Percentiles rank a stretch among this genome's conserved stretches.
phyloP scores from a whole-genome alignment of 2,888 invertebrate genomes.

The Lepidonotus clava region DNA sequence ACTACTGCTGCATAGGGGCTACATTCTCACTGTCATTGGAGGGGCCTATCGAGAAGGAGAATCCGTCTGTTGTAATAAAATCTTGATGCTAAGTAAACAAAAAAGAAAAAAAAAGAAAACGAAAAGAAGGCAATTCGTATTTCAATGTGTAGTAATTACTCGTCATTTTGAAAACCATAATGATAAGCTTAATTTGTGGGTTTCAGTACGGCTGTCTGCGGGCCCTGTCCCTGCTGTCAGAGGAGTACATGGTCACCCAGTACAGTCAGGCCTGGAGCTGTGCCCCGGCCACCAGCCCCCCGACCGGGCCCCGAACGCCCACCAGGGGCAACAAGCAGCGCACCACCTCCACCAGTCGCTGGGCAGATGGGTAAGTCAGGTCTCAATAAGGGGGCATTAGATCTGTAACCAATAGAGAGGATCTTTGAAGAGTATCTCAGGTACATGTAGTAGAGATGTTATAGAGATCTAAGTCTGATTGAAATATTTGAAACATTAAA shows the following conservation, averaged over 20 bases:
- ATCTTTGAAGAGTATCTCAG: no score
- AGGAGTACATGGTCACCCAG: slow-evolving; percentile 85
- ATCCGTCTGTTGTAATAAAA: no score
- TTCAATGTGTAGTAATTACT: not conserved
- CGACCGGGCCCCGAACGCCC: slow-evolving; percentile 19
- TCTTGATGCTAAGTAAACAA: no score
- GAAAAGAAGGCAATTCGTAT: not conserved
- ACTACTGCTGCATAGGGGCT: no score
- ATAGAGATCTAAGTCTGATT: no score
- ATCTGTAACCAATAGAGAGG: no score
- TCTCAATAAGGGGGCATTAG: no score
- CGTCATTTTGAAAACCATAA: not conserved
- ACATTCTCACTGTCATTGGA: no score
- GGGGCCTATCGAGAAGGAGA: no score
- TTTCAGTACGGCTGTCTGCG: slow-evolving; percentile 85
- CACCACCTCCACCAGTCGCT: slow-evolving; percentile 16
- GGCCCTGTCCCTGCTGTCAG: slow-evolving; percentile 86
- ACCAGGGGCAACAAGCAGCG: slow-evolving; percentile 18
- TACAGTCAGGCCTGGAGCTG: slow-evolving; percentile 87
- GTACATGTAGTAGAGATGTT: no score
- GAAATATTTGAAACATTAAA: no score
- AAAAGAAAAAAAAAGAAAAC: not conserved
- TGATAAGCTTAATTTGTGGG: not conserved
- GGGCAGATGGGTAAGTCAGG: slow-evolving; percentile 47
- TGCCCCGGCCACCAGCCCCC: slow-evolving; percentile 62